Conservation (phyloP, 2,888 invertebrate species). For the Erebia epiphron region DNA sequence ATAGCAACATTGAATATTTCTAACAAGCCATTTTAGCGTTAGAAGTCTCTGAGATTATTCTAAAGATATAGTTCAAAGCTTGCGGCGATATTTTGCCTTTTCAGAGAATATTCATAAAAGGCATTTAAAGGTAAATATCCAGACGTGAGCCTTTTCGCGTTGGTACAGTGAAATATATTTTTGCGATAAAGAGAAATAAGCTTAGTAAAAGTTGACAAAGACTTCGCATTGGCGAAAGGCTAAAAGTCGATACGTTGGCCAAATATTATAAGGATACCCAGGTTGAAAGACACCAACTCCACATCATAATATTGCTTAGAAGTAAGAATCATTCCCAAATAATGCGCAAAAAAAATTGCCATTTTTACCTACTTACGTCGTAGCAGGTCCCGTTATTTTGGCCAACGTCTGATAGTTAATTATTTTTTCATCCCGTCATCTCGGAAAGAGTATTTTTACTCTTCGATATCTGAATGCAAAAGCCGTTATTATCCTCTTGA, state of each 20-base stretch:
- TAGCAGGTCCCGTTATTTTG: too few relatives aligned
- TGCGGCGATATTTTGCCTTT: conserved; percentile 20
- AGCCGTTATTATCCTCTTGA: too few relatives aligned
- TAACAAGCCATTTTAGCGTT: conserved; percentile 13
- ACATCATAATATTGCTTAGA: too few relatives aligned
- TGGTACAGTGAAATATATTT: conserved; percentile 7
- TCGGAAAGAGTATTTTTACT: too few relatives aligned
- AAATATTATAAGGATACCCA: not conserved
- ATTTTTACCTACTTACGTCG: too few relatives aligned
- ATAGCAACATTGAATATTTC: conserved; percentile 12
- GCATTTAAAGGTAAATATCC: conserved; percentile 15
- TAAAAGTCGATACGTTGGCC: not conserved
- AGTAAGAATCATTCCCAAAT: too few relatives aligned
- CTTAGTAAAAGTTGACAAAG: not conserved
- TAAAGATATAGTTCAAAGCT: conserved; percentile 8
- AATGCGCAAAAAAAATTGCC: too few relatives aligned
- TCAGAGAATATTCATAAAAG: conserved; percentile 10
- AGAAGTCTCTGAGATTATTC: conserved; percentile 15
- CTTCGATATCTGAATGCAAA: too few relatives aligned
- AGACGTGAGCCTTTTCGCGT: conserved; percentile 14
- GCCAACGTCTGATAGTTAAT: too few relatives aligned
- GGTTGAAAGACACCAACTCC: too few relatives aligned
- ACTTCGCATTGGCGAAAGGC: not conserved
- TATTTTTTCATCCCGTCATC: too few relatives aligned
- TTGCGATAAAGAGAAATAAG: not conserved